A percentile compares a stretch with the other conserved stretches of the same genome.
Evolutionary conservation across 2,888 invertebrate species (phyloP).

Genomic region (Diaprepes abbreviatus): DNA sequence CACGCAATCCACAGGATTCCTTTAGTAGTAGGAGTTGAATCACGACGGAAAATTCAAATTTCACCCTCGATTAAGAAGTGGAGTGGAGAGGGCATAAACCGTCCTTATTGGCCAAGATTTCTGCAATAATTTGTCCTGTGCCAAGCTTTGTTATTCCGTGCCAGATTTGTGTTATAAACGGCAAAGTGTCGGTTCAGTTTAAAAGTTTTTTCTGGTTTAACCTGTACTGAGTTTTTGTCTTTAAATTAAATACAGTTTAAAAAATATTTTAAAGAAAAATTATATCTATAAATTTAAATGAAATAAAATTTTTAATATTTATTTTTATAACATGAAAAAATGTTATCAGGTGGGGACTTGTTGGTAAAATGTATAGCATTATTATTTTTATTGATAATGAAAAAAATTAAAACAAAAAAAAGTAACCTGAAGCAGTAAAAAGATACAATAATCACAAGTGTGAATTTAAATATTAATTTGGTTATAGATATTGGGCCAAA

Average conservation of each 20-base stretch:
- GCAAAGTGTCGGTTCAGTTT: conserved; percentile 1
- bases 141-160: conserved; percentile 45
- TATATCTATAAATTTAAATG: too few species aligned
- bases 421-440: conserved; percentile 2
- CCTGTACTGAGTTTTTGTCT: not conserved
- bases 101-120: conserved; percentile 61
- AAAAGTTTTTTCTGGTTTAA: not conserved
- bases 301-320: not conserved
- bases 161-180: conserved; percentile 55
- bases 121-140: conserved; percentile 53
- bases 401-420: conserved; percentile 22
- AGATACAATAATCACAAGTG: too few species aligned
- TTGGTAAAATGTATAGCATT: conserved; percentile 20
- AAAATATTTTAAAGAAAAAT: not conserved
- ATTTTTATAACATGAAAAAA: conserved; percentile 22
- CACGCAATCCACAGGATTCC: conserved; percentile 30
- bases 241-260: conserved; percentile 3
- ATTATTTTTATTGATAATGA: conserved; percentile 10
- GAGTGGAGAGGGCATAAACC: conserved; percentile 54
- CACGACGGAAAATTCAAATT: conserved; percentile 40
- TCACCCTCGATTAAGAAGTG: conserved; percentile 23
- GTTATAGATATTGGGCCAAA: too few species aligned
- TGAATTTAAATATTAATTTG: too few species aligned
- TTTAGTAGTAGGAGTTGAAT: conserved; percentile 12
- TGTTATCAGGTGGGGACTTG: conserved; percentile 46